Conservation (phyloP, 1,140 invertebrate species). For the Ips nitidus region DNA sequence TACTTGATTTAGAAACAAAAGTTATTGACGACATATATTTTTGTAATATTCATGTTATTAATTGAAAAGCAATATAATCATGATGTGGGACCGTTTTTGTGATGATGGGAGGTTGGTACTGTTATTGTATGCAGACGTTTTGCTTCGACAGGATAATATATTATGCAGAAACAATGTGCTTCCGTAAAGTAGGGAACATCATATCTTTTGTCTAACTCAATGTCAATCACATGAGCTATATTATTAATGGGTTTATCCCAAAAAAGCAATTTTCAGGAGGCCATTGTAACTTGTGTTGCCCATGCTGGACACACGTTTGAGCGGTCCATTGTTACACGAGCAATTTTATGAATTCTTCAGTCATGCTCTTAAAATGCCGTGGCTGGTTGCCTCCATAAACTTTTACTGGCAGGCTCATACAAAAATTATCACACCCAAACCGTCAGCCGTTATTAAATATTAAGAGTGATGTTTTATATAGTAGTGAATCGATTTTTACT, state of each 20-base stretch:
- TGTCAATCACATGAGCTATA: conserved; percentile 37
- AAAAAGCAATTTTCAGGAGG: conserved; percentile 36
- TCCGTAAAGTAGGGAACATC: conserved; percentile 11
- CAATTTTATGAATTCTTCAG: conserved; percentile 39
- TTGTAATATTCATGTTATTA: no score
- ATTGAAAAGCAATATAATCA: no score
- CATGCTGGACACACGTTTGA: conserved; percentile 35
- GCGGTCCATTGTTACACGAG: conserved; percentile 31
- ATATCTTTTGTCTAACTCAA: conserved; percentile 31
- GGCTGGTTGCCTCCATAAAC: conserved; percentile 34
- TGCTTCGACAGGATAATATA: conserved; percentile 9
- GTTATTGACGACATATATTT: no score
- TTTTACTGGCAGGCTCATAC: conserved; percentile 37
- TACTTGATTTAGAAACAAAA: no score
- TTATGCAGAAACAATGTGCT: conserved; percentile 27
- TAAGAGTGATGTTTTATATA: conserved; percentile 37
- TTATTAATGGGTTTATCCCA: conserved; percentile 35
- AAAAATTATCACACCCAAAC: conserved; percentile 36
- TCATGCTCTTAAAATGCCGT: conserved; percentile 34
- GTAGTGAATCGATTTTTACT: conserved; percentile 27
- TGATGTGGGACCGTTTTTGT: no score
- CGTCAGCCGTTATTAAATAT: conserved; percentile 36
- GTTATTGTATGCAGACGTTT: no score
- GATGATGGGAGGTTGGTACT: no score
- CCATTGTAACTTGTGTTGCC: conserved; percentile 30